These are phyloP conservation scores for Pseudopleuronectes americanus DNA, from an alignment of 2,797 vertebrate genomes.

Conservation along the genomic window DNA sequence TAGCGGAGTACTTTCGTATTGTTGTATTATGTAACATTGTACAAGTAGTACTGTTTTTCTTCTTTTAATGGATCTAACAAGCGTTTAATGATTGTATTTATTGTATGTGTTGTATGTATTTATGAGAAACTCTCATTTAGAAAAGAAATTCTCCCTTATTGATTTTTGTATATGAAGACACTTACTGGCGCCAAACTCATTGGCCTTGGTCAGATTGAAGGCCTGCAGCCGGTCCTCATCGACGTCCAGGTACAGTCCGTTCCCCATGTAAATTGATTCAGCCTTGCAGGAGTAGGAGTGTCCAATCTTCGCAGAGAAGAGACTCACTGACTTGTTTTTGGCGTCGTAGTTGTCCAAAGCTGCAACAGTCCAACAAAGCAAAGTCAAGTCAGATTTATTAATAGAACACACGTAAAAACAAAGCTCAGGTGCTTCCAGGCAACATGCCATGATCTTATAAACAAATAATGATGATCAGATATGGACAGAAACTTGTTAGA, in stretches of 20 bases:
- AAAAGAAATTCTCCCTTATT: not conserved
- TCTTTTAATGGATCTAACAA: no score
- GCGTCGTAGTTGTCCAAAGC: rapidly evolving
- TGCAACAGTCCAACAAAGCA: constrained; percentile 38
- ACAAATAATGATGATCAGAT: constrained; percentile 9
- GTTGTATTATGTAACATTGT: no score
- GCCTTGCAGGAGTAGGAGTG: constrained; percentile 80
- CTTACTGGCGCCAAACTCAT: constrained; percentile 75
- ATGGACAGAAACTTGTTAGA: constrained; percentile 44
- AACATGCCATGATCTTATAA: not conserved
- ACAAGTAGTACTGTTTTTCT: not conserved
- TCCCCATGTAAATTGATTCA: constrained; percentile 65
- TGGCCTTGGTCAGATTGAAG: constrained; percentile 70
- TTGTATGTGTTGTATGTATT: no score
- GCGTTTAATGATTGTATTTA: no score
- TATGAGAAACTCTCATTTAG: no score
- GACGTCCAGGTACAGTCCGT: constrained; percentile 65
- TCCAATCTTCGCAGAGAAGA: constrained; percentile 65
- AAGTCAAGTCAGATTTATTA: not conserved
- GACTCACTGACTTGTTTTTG: constrained; percentile 50
- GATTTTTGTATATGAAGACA: constrained; percentile 13
- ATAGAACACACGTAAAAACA: not conserved
- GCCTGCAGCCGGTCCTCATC: constrained; percentile 70
- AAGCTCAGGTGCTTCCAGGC: not conserved
- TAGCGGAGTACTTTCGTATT: no score